Percentiles rank a stretch among this genome's conserved stretches.
These are phyloP conservation scores for Aradophagus sp. DNA, from an alignment of 1,140 invertebrate species.

Conservation along the genomic window DNA sequence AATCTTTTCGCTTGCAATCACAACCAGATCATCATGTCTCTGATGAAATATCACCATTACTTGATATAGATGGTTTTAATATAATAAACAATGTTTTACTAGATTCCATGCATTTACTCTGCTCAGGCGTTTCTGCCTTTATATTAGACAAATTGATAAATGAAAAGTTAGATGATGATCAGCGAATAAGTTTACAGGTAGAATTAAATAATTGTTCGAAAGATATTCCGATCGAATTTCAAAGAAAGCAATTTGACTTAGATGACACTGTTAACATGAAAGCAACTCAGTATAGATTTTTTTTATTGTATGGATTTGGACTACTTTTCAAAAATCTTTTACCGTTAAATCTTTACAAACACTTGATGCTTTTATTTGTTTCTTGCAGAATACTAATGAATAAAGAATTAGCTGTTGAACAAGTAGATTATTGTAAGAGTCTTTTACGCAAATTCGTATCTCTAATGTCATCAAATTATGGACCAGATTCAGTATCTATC, in stretches of 20 bases:
- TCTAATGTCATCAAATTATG: neutral
- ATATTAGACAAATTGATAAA: no score
- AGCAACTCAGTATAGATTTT: no score
- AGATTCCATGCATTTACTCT: conserved; percentile 13
- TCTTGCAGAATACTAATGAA: conserved; percentile 1
- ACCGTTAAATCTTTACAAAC: conserved; percentile 1
- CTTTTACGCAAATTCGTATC: conserved; percentile 9
- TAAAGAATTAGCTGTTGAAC: neutral
- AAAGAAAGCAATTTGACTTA: neutral
- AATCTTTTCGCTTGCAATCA: neutral
- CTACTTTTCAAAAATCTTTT: conserved; percentile 6
- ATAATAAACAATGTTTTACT: conserved; percentile 8
- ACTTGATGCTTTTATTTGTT: conserved; percentile 17
- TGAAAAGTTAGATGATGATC: no score
- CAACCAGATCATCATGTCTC: neutral
- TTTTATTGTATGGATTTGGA: neutral
- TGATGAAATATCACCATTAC: neutral
- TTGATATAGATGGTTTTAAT: conserved; percentile 2
- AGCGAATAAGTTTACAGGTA: no score
- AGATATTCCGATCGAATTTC: no score
- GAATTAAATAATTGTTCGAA: no score
- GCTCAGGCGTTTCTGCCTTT: neutral
- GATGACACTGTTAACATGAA: neutral
- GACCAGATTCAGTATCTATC: neutral
- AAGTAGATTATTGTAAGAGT: conserved; percentile 4